phyloP scores from a whole-genome alignment of 2,888 invertebrate genomes.

The Poecilobothrus nobilitatus region DNA sequence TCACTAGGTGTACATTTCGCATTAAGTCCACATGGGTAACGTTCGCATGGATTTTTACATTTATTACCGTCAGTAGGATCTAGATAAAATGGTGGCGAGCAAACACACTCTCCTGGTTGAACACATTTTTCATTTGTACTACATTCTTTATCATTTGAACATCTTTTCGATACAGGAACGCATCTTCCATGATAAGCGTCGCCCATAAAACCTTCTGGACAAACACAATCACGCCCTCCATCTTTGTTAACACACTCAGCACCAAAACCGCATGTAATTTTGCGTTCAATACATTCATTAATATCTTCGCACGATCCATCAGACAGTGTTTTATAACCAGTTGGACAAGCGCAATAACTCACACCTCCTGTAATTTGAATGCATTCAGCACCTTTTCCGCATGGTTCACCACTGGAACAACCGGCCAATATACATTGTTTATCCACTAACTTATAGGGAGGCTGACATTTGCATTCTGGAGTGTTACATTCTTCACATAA shows the following conservation, averaged over 20 bases:
- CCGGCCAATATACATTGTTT: conserved; percentile 79
- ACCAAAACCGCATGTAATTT: conserved; percentile 73
- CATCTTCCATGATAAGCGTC: conserved; percentile 77
- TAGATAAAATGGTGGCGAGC: conserved; percentile 82
- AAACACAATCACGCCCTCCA: conserved; percentile 71
- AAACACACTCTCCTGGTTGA: conserved; percentile 84
- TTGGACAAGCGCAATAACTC: conserved; percentile 88
- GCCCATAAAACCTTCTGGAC: conserved; percentile 72
- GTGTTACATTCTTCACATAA: conserved; percentile 78
- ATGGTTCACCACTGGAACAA: conserved; percentile 70
- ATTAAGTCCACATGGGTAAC: conserved; percentile 82
- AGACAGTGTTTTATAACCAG: conserved; percentile 65
- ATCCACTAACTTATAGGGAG: conserved; percentile 75
- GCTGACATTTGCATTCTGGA: conserved; percentile 76
- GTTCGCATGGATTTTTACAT: conserved; percentile 87
- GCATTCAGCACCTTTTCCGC: conserved; percentile 81
- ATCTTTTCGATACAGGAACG: conserved; percentile 71
- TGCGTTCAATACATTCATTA: conserved; percentile 71
- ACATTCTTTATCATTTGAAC: conserved; percentile 75
- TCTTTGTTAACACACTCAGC: conserved; percentile 75
- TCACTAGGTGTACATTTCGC: conserved; percentile 83
- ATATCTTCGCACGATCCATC: conserved; percentile 77
- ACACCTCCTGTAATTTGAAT: conserved; percentile 82
- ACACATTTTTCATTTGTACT: conserved; percentile 81
- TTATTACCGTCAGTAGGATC: conserved; percentile 74